phyloP scores from a whole-genome alignment of 1,140 invertebrate species.

The Zaprionus taronus region DNA sequence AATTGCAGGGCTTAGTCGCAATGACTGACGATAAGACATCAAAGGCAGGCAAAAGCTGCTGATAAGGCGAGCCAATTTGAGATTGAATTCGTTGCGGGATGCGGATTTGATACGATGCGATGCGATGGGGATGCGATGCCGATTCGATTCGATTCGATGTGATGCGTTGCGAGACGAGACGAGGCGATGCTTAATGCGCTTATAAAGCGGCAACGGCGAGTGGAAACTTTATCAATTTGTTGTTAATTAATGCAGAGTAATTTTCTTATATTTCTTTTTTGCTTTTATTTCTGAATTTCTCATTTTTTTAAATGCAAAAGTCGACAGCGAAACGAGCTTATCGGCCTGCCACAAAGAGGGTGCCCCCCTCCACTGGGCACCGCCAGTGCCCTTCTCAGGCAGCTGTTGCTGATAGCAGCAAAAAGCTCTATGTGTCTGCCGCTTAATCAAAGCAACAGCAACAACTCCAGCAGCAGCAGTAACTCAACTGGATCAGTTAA shows the following conservation, averaged over 20 bases:
- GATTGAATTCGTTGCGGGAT: constrained; percentile 3
- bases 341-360: constrained; percentile 1
- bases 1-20: not conserved
- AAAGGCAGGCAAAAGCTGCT: not conserved
- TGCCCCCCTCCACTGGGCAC: not conserved
- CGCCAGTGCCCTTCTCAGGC: too few relatives aligned
- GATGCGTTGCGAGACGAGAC: not conserved
- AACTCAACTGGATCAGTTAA: constrained; percentile 41
- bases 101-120: constrained; percentile 1
- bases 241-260: constrained; percentile 15
- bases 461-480: constrained; percentile 9
- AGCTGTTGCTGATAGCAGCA: constrained; percentile 6
- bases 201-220: constrained; percentile 1
- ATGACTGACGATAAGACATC: constrained; percentile 7
- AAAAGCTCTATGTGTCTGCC: not conserved
- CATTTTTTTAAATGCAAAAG: constrained; percentile 3
- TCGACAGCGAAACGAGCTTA: constrained; percentile 7
- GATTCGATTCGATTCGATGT: not conserved
- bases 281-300: not conserved
- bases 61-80: constrained; percentile 8
- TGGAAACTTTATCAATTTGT: constrained; percentile 13
- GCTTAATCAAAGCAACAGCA: constrained; percentile 27
- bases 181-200: constrained; percentile 6
- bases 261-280: not conserved
- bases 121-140: not conserved